phyloP scores from a whole-genome alignment of 92 coral and sea anemone genomes.

The Isaurus tuberculatus region DNA sequence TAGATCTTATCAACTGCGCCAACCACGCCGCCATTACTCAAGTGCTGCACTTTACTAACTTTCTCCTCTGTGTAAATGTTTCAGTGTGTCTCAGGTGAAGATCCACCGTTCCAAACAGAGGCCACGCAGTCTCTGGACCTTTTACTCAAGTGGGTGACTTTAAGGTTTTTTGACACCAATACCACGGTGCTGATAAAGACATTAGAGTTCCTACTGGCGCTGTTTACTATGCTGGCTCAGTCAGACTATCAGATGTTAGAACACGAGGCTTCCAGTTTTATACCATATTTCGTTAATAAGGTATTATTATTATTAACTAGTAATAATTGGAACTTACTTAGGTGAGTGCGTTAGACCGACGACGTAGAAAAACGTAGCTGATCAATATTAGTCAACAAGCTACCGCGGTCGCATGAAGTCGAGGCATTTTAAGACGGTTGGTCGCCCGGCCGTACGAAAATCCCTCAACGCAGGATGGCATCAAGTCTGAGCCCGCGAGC shows the following conservation, averaged over 20 bases:
- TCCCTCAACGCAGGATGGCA: too few species aligned
- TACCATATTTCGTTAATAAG: constrained; percentile 93
- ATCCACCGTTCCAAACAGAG: constrained; percentile 81
- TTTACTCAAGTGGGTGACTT: constrained; percentile 88
- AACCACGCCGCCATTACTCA: too few species aligned
- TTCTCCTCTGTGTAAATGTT: background rate
- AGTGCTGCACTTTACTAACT: too few species aligned
- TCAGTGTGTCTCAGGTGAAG: constrained; percentile 75
- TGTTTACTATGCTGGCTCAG: constrained; percentile 82
- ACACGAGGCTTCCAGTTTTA: constrained; percentile 93
- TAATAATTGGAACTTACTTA: too few species aligned
- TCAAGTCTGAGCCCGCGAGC: too few species aligned
- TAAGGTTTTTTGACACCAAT: constrained; percentile 96
- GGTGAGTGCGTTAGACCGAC: too few species aligned
- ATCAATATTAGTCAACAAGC: too few species aligned
- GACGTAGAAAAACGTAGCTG: too few species aligned
- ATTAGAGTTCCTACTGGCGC: constrained; percentile 88
- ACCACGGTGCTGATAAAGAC: constrained; percentile 96
- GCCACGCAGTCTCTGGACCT: constrained; percentile 87
- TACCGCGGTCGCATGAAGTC: too few species aligned
- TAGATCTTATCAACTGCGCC: too few species aligned
- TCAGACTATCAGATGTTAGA: constrained; percentile 90
- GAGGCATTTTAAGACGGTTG: too few species aligned
- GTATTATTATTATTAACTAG: constrained; percentile 27
- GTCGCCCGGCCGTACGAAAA: too few species aligned